Evolutionary conservation across 2,888 invertebrate species (phyloP).

Genomic region (Protonemura montana): DNA sequence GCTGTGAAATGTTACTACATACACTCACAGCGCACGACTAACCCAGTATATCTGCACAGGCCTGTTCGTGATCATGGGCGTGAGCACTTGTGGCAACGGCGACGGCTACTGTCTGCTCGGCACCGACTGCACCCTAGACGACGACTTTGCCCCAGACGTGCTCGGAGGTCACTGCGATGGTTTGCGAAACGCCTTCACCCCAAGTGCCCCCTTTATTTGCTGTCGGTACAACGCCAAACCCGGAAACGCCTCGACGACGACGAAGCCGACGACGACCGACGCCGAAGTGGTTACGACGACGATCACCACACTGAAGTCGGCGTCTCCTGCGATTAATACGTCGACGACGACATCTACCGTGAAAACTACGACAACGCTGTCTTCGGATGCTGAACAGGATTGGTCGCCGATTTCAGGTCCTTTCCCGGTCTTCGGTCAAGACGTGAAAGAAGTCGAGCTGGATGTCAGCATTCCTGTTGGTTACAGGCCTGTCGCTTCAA

Average conservation of each 20-base stretch:
- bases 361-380: background rate
- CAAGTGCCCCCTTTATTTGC: constrained; percentile 57
- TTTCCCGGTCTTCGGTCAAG: background rate
- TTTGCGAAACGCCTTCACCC: constrained; percentile 57
- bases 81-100: constrained; percentile 57
- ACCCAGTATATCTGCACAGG: constrained; percentile 52
- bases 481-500: background rate
- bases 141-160: constrained; percentile 57
- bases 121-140: constrained; percentile 56
- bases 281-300: background rate
- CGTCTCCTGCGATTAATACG: background rate
- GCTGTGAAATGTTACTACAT: too few relatives aligned
- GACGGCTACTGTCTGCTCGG: constrained; percentile 59
- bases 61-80: constrained; percentile 59
- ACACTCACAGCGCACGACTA: too few relatives aligned
- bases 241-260: background rate
- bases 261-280: constrained; percentile 2
- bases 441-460: constrained; percentile 23
- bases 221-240: constrained; percentile 52
- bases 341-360: background rate
- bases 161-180: constrained; percentile 57
- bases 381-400: background rate
- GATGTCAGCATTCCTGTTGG: constrained; percentile 20
- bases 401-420: constrained; percentile 14
- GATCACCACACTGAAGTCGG: background rate